phyloP scores from a whole-genome alignment of 1,140 invertebrate genomes.

The Orussus abietinus region DNA sequence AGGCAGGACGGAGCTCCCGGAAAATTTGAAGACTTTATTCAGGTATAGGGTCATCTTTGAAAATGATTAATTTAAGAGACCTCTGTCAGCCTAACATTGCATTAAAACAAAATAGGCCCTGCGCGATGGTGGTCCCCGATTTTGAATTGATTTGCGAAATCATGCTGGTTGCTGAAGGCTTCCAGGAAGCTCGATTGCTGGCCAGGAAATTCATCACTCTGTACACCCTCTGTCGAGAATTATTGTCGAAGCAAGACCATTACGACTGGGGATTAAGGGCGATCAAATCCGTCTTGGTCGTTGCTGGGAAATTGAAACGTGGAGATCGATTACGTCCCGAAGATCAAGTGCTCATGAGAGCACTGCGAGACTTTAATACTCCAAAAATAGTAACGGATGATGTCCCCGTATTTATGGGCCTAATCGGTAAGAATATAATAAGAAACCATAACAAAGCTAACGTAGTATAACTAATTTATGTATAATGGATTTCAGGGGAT shows the following conservation, averaged over 20 bases:
- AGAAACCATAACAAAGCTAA: background rate
- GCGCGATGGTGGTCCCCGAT: constrained; percentile 93
- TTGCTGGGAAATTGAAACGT: constrained; percentile 78
- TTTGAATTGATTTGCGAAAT: constrained; percentile 92
- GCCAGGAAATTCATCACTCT: constrained; percentile 91
- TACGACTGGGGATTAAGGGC: constrained; percentile 93
- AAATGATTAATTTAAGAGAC: constrained; percentile 8
- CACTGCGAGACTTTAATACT: constrained; percentile 87
- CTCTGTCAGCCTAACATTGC: too few species aligned
- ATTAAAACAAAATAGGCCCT: constrained; percentile 69
- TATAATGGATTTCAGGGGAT: constrained; percentile 64
- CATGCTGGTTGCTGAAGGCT: constrained; percentile 90
- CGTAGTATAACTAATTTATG: too few species aligned
- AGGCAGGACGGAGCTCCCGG: constrained; percentile 79
- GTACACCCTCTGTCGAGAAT: constrained; percentile 81
- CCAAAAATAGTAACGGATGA: constrained; percentile 92
- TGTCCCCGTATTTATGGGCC: constrained; percentile 84
- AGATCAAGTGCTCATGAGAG: constrained; percentile 79
- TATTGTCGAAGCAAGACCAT: constrained; percentile 90
- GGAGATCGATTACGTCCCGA: constrained; percentile 67
- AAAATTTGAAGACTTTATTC: constrained; percentile 72
- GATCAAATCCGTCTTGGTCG: constrained; percentile 89
- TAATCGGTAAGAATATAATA: constrained; percentile 59
- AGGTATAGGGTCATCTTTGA: too few species aligned
- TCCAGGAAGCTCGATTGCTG: constrained; percentile 79